Evolutionary conservation across 1,140 invertebrate genomes (phyloP).

Genomic region (Sinella curviseta): DNA sequence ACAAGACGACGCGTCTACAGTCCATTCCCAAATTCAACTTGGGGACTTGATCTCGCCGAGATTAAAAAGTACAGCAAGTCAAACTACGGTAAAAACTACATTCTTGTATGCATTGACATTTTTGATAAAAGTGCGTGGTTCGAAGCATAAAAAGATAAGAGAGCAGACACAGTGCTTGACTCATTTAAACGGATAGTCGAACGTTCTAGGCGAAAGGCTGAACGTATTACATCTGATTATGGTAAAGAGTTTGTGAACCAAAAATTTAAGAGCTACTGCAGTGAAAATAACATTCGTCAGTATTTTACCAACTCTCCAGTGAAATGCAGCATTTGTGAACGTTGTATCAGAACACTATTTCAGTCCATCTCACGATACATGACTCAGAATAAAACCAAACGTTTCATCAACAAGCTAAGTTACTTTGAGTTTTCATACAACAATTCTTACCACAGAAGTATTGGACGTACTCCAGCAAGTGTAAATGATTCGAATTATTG

Average conservation of each 20-base stretch:
- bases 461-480: conserved; percentile 19
- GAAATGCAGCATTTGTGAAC: conserved; percentile 25
- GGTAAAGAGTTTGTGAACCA: conserved; percentile 29
- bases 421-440: conserved; percentile 34
- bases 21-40: background rate
- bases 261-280: background rate
- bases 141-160: conserved; percentile 27
- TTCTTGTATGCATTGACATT: background rate
- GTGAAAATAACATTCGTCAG: conserved; percentile 14
- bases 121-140: conserved; percentile 5
- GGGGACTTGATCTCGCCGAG: background rate
- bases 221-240: conserved; percentile 2
- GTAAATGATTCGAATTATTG: conserved; percentile 26
- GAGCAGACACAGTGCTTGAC: background rate
- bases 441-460: conserved; percentile 28
- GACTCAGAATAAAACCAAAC: conserved; percentile 14
- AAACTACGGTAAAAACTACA: conserved; percentile 3
- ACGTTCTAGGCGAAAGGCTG: background rate
- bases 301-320: conserved; percentile 15
- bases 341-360: conserved; percentile 27
- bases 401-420: conserved; percentile 18
- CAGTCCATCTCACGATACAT: conserved; percentile 19
- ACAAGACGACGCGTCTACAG: background rate
- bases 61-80: background rate
- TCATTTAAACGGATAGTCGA: conserved; percentile 27